A percentile compares a stretch with the other conserved stretches of the same genome.
phyloP scores from a whole-genome alignment of 2,797 vertebrate genomes.

The Pseudochromis fuscus region DNA sequence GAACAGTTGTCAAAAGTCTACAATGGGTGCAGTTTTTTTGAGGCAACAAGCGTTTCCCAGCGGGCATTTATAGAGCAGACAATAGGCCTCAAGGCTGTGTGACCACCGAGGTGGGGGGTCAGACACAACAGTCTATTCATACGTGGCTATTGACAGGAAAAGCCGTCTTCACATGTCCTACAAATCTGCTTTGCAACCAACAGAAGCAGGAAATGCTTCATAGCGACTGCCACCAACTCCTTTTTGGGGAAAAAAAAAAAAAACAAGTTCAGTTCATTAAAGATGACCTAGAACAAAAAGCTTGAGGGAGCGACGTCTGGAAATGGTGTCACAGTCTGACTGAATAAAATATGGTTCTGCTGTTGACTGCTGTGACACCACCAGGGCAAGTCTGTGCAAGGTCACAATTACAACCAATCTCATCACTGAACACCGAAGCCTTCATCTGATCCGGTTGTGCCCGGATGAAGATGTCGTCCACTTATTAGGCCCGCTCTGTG shows the following conservation, averaged over 20 bases:
- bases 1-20: conserved; percentile 71
- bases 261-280: conserved; percentile 59
- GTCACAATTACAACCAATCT: conserved; percentile 49
- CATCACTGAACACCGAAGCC: conserved; percentile 23
- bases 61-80: conserved; percentile 64
- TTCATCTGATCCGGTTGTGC: conserved; percentile 31
- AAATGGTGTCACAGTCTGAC: conserved; percentile 53
- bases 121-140: conserved; percentile 68
- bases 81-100: conserved; percentile 61
- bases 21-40: conserved; percentile 51
- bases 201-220: conserved; percentile 67
- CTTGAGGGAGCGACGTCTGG: conserved; percentile 38
- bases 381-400: conserved; percentile 12
- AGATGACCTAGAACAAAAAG: conserved; percentile 65
- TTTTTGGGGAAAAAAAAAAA: too few relatives aligned
- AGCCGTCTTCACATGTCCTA: conserved; percentile 55
- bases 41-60: conserved; percentile 60
- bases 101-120: conserved; percentile 61
- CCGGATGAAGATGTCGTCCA: conserved; percentile 45
- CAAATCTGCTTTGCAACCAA: conserved; percentile 58
- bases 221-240: conserved; percentile 41
- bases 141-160: conserved; percentile 65
- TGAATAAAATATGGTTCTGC: conserved; percentile 43
- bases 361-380: conserved; percentile 40
- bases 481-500: conserved; percentile 65